phyloP scores from a whole-genome alignment of 2,888 invertebrate genomes.

The Eupithecia inturbata region DNA sequence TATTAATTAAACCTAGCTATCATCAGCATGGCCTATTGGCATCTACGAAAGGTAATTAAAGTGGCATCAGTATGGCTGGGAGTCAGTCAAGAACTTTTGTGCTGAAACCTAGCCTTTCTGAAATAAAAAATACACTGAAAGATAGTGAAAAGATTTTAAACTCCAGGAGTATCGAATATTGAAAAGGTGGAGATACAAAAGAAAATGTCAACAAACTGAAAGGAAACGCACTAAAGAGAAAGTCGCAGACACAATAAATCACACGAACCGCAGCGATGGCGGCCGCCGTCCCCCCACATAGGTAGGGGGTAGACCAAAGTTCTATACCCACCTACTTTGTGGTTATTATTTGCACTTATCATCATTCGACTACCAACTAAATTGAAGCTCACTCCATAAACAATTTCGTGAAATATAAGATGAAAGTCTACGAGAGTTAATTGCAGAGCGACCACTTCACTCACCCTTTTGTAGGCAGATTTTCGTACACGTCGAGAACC shows the following conservation, averaged over 20 bases:
- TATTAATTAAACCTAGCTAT: not conserved
- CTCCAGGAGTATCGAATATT: slow-evolving; percentile 27
- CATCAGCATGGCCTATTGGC: not conserved
- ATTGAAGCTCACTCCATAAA: not conserved
- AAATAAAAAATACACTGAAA: not conserved
- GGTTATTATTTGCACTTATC: not conserved
- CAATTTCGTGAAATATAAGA: not conserved
- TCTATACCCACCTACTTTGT: not conserved
- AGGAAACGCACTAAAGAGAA: slow-evolving; percentile 54
- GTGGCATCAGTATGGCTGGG: not conserved
- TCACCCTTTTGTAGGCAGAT: not conserved
- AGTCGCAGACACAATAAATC: slow-evolving; percentile 66
- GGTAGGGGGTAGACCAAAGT: not conserved
- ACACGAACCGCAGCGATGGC: slow-evolving; percentile 44
- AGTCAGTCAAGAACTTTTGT: not conserved
- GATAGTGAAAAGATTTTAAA: not conserved
- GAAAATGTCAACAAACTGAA: slow-evolving; percentile 49
- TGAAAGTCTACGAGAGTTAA: not conserved
- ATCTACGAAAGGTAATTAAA: not conserved
- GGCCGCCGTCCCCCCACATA: not conserved
- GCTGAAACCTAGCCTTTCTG: not conserved
- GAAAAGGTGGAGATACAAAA: slow-evolving; percentile 33
- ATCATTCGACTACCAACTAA: not conserved
- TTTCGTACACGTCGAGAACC: not conserved
- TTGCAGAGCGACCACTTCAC: not conserved